Conservation (phyloP, 2,797 vertebrate genomes). For the Sebastes taczanowskii region DNA sequence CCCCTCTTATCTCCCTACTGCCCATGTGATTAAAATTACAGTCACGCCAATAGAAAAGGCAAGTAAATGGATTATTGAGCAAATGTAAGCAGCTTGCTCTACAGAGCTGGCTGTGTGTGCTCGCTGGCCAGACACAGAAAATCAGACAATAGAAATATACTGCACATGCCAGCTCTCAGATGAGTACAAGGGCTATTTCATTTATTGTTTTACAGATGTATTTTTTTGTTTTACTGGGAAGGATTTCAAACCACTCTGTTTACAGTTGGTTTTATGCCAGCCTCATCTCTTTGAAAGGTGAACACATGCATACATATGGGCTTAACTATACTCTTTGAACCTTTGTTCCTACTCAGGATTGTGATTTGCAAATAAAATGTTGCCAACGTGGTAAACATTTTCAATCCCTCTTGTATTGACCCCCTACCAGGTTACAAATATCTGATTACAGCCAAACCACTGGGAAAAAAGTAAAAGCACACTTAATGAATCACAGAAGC, state of each 20-base stretch:
- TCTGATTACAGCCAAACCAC: background rate
- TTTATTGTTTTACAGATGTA: constrained; percentile 22
- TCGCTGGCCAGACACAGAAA: constrained; percentile 32
- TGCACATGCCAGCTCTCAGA: constrained; percentile 34
- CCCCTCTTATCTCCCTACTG: constrained; percentile 58
- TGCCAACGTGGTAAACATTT: background rate
- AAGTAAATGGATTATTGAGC: constrained; percentile 78
- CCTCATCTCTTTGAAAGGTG: background rate
- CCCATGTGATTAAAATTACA: constrained; percentile 71
- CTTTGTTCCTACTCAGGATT: background rate
- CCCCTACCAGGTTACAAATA: background rate
- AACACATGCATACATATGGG: background rate
- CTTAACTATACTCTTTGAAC: background rate
- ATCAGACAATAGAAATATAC: constrained; percentile 38
- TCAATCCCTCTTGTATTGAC: background rate
- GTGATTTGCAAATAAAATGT: background rate
- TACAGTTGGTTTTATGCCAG: background rate
- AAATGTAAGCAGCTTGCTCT: constrained; percentile 60
- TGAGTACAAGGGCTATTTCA: constrained; percentile 10
- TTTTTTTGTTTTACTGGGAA: constrained; percentile 6
- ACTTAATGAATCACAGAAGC: background rate
- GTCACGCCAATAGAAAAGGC: constrained; percentile 63
- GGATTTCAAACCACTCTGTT: constrained; percentile 15
- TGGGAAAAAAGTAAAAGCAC: background rate
- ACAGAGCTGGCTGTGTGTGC: constrained; percentile 44